These are phyloP conservation scores for Merodon equestris DNA, from an alignment of 2,888 invertebrate genomes.

Conservation along the genomic window DNA sequence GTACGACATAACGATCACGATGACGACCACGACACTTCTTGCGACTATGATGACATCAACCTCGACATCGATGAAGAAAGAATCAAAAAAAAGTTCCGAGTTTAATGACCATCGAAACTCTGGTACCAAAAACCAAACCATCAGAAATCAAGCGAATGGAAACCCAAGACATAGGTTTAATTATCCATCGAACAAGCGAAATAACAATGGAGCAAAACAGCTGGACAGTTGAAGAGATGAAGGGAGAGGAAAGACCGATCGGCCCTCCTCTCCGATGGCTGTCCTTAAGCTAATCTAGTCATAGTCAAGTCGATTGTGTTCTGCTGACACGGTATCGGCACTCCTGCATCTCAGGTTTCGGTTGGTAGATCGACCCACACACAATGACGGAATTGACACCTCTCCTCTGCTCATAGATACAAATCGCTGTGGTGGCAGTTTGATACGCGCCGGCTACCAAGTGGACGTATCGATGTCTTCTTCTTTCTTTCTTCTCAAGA, in stretches of 20 bases:
- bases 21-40: conserved; percentile 2
- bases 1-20: conserved; percentile 12
- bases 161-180: conserved; percentile 20
- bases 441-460: conserved; percentile 34
- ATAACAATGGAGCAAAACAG: too few species aligned
- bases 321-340: conserved; percentile 16
- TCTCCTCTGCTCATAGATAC: background rate
- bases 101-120: conserved; percentile 33
- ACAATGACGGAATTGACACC: background rate
- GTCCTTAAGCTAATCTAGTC: too few species aligned
- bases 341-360: conserved; percentile 44
- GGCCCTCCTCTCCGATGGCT: too few species aligned
- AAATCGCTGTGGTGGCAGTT: conserved; percentile 26
- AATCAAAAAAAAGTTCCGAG: conserved; percentile 15
- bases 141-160: too few species aligned
- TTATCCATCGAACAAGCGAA: conserved; percentile 5
- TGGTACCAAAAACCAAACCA: background rate
- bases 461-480: conserved; percentile 10
- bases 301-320: background rate
- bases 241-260: too few species aligned
- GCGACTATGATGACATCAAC: too few species aligned
- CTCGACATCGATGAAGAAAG: background rate
- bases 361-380: conserved; percentile 31
- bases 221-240: too few species aligned
- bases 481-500: conserved; percentile 8